A percentile compares a stretch with the other conserved stretches of the same genome.
These are phyloP conservation scores for Nephrocerus scutellatus DNA, from an alignment of 2,888 invertebrate genomes.

Conservation along the genomic window DNA sequence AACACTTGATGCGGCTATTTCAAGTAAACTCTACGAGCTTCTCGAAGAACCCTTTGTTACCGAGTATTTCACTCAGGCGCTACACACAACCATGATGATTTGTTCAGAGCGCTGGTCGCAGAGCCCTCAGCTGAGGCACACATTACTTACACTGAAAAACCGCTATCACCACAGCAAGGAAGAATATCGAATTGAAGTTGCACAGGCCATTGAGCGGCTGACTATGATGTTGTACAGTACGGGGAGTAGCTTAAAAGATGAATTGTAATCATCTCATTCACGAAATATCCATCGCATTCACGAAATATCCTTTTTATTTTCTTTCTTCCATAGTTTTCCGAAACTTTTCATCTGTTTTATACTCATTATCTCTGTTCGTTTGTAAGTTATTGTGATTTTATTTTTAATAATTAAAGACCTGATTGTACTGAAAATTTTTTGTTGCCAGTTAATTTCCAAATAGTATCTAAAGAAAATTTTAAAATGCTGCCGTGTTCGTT, in stretches of 20 bases:
- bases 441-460: too few relatives aligned
- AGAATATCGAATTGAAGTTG: slow-evolving; percentile 40
- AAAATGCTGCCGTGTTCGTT: too few relatives aligned
- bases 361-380: too few relatives aligned
- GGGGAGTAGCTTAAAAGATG: slow-evolving; percentile 12
- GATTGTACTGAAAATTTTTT: too few relatives aligned
- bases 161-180: slow-evolving; percentile 32
- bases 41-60: slow-evolving; percentile 36
- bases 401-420: too few relatives aligned
- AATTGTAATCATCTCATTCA: background rate
- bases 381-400: too few relatives aligned
- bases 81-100: slow-evolving; percentile 29
- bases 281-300: too few relatives aligned
- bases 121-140: slow-evolving; percentile 32
- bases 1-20: slow-evolving; percentile 30
- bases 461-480: too few relatives aligned
- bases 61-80: slow-evolving; percentile 35
- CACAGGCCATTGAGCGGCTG: slow-evolving; percentile 26
- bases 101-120: slow-evolving; percentile 37
- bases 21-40: slow-evolving; percentile 30
- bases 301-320: too few relatives aligned
- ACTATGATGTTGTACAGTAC: slow-evolving; percentile 17
- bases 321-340: too few relatives aligned
- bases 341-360: too few relatives aligned
- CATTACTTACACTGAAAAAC: slow-evolving; percentile 35